Evolutionary conservation across 2,113 vertebrate genomes (phyloP), one percentile per base, ranked within the genome.

Genomic region (Eulemur rufifrons): DNA sequence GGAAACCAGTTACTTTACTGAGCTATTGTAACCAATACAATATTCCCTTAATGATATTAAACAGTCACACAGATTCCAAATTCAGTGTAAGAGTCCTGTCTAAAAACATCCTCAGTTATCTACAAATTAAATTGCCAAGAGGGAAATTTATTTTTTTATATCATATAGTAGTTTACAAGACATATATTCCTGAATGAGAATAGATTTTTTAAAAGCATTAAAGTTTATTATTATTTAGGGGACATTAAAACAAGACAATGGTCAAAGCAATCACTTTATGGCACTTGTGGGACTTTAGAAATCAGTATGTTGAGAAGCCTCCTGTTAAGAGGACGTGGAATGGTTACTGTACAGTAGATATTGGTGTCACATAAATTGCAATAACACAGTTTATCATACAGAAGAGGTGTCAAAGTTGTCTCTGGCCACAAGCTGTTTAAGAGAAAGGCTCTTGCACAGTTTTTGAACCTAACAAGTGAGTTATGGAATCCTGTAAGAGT

Each of bases 21-120:
- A 97, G 93, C 97, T 97, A 95, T 97, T 97, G 97, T 98, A 98
- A 98, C 98, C 98, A 98, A 98, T 98, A 98, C 98, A 98, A 98
- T 99, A 98, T 98, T 98, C 98, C 98, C 98, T 98, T 98, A 99
- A 99, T 99, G 98, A 98, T 98, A 97, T 98, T 99, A 98, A 98
- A 98, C 98, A 98, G 98, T 97, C 74, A 1, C 95, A 96, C 78
- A 89, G 98, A 98, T 98, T 98, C 98, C 96, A 98, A 98, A 97
- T 98, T 98, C 98, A 97, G 97, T 91, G 95, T 96, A 96, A 98
- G 98, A 98, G 97, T 98, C 96, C 91, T 93, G 81, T 97, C 98
- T 98, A 96, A 59, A 81, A 97, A 97, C 91, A 97, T 94, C 96
- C 93, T 81, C 94, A 83, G 97, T 98, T 98, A 98, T 81, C 98